Base-by-base conservation (phyloP, 92 coral and sea anemone genomes). In the Ricordea florida region DNA sequence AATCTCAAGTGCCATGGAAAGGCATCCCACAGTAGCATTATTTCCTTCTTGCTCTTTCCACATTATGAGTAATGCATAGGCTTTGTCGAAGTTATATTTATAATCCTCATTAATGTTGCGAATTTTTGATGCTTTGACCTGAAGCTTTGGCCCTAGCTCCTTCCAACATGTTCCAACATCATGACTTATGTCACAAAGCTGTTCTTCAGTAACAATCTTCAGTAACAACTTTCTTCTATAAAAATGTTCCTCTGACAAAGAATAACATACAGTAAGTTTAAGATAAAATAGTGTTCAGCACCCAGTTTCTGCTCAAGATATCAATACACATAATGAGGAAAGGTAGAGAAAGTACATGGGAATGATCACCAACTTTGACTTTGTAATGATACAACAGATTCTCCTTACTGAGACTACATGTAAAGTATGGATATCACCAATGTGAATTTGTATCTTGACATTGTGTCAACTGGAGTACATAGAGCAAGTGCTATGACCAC, bases 111-210 rank as follows among this genome's bases (percentile, higher is more conserved):
- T 94, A 13, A 94, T 81, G 23, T 91, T 88, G 10, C 64, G 85
- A 52, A 94, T 66, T 48, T 77, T 92, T n/a, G 90, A 49, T 6
- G 58, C 60, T 3, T 41, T 59, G 17, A 91, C 71, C 7, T 32
- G 37, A 13, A 94, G 83, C 29, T 77, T 74, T 15, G 97, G 83
- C 14, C 97, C 98, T 6, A 94, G 60, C 2, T 47, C 53, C 45
- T 84, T 93, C 97, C 97, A 94, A 34, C 89, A 78, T 1, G 80
- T 79, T 0, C 92, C 93, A 5, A 94, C 80, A 22, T 85, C 90
- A 21, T 87, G 92, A 43, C 90, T 67, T 2, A 94, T 72, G 55
- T 91, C 92, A 13, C 51, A 9, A 11, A 91, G 87, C 59, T 71
- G 77, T 26, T 56, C 73, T 57, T 82, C 94, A 5, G 84, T 69